Conservation (phyloP, 2,888 invertebrate species). For the Dynastes tityus region DNA sequence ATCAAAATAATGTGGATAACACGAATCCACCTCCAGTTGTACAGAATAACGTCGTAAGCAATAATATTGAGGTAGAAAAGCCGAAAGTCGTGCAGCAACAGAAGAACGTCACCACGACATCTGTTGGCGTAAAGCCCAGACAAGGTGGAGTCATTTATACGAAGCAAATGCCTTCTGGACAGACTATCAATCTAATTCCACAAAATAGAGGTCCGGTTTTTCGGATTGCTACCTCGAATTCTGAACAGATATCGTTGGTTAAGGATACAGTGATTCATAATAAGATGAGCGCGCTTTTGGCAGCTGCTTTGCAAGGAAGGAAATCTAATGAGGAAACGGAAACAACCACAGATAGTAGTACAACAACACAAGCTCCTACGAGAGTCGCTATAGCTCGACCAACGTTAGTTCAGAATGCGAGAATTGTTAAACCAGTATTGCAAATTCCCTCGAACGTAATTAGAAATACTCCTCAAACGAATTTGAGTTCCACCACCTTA, state of each 20-base stretch:
- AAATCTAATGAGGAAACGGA: slow-evolving; percentile 60
- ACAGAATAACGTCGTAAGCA: slow-evolving; percentile 61
- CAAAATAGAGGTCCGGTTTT: slow-evolving; percentile 68
- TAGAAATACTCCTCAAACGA: slow-evolving; percentile 75
- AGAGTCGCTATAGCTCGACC: slow-evolving; percentile 66
- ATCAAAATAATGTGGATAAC: slow-evolving; percentile 66
- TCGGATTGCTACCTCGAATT: slow-evolving; percentile 68
- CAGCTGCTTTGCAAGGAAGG: slow-evolving; percentile 70
- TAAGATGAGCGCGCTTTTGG: slow-evolving; percentile 71
- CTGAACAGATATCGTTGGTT: slow-evolving; percentile 68
- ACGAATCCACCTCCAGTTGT: slow-evolving; percentile 53
- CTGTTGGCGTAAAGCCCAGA: slow-evolving; percentile 75
- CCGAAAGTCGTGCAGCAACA: slow-evolving; percentile 54
- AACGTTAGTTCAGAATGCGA: slow-evolving; percentile 74
- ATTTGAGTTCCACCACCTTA: slow-evolving; percentile 82
- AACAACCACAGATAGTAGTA: slow-evolving; percentile 72
- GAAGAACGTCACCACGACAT: slow-evolving; percentile 70
- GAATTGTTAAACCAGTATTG: slow-evolving; percentile 73
- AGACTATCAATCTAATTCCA: slow-evolving; percentile 76
- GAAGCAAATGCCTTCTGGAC: slow-evolving; percentile 79
- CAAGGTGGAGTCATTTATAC: slow-evolving; percentile 82
- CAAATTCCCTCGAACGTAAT: slow-evolving; percentile 78
- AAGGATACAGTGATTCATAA: slow-evolving; percentile 71
- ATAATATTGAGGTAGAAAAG: slow-evolving; percentile 51
- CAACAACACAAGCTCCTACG: slow-evolving; percentile 67